Percentiles rank a stretch among this genome's conserved stretches.
These are phyloP conservation scores for Orthonyx spaldingii DNA, from an alignment of 2,113 vertebrate genomes.

Conservation along the genomic window DNA sequence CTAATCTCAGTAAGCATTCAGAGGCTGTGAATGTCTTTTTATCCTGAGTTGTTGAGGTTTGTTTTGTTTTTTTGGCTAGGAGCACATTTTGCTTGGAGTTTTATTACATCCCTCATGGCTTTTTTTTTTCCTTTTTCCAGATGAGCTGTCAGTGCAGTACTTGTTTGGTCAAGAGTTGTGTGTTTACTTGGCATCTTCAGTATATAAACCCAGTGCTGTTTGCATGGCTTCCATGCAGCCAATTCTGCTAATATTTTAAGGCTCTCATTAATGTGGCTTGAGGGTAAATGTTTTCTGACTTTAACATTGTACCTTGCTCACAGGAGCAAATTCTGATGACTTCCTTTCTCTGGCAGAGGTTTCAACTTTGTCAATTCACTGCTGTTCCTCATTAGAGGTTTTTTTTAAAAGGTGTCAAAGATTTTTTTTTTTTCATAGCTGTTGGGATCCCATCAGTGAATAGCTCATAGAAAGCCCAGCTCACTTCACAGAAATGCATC, in stretches of 20 bases:
- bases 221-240: background rate
- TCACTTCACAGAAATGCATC: background rate
- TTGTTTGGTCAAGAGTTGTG: slow-evolving; percentile 28
- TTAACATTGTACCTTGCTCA: background rate
- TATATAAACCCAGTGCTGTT: slow-evolving; percentile 19
- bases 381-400: background rate
- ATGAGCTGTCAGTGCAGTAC: slow-evolving; percentile 23
- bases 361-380: background rate
- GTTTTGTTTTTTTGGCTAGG: background rate
- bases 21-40: slow-evolving; percentile 34
- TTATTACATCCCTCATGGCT: background rate
- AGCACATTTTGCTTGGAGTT: slow-evolving; percentile 13
- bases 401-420: slow-evolving; percentile 1
- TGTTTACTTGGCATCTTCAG: slow-evolving; percentile 46
- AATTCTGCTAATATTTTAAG: slow-evolving; percentile 13
- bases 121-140: background rate
- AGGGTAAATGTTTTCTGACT: background rate
- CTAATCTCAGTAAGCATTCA: slow-evolving; percentile 45
- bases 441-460: background rate
- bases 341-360: background rate
- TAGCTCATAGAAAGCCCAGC: background rate
- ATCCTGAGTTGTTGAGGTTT: slow-evolving; percentile 19
- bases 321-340: background rate
- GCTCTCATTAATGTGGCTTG: background rate
- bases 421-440: background rate